Base-by-base conservation (phyloP, 2,113 vertebrate genomes). In the Zeus faber region DNA sequence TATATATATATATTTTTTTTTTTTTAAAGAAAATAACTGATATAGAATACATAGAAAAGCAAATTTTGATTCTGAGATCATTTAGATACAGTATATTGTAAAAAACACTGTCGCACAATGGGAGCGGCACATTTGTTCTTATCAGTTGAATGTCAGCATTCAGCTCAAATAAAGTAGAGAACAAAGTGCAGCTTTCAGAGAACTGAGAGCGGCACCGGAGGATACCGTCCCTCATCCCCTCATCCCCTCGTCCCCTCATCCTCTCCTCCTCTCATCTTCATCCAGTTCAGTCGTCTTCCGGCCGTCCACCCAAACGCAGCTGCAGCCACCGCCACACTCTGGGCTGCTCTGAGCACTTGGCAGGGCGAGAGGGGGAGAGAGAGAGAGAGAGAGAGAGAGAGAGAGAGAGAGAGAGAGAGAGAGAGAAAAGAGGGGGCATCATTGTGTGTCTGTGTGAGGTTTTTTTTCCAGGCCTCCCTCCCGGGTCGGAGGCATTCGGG, bases 401-500 rank as follows among this genome's bases (percentile, higher is more conserved):
- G n/a, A n/a, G n/a, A n/a, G n/a, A n/a, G n/a, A n/a, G n/a, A n/a
- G n/a, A n/a, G n/a, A n/a, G n/a, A n/a, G n/a, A n/a, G n/a, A n/a
- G n/a, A n/a, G n/a, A n/a, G n/a, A n/a, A n/a, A n/a, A n/a, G n/a
- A n/a, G n/a, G n/a, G n/a, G n/a, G n/a, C n/a, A n/a, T n/a, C n/a
- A n/a, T n/a, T n/a, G 61, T 37, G 5, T 5, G 45, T 24, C 50
- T 77, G 64, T 75, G 68, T 67, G 69, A 55, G 53, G 50, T 49
- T 53, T 11, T 70, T 55, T 77, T 54, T 66, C 1, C 54, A 29
- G 6, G 33, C 26, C 49, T 47, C 62, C 50, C 23, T 18, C 48
- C 23, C 26, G 10, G 35, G 56, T 67, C 57, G 67, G 82, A 85
- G 79, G 77, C 66, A n/a, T n/a, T n/a, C n/a, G n/a, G n/a, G n/a